Conservation (phyloP, 1,140 invertebrate genomes). For the Caenorhabditis tropicalis region DNA sequence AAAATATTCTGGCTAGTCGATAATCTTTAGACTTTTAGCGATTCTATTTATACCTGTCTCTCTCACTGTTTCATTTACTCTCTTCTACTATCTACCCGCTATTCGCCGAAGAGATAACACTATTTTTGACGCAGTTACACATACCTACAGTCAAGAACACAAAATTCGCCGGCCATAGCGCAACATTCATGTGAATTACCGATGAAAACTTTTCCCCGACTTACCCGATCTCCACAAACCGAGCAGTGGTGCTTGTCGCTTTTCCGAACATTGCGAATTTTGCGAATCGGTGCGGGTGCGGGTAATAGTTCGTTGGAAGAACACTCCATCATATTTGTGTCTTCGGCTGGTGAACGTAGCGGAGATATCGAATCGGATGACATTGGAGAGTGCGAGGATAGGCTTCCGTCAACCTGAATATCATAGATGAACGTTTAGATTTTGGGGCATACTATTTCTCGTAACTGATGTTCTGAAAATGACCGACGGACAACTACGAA, state of each 20-base stretch:
- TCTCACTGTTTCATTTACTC: conserved; percentile 18
- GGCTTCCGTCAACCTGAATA: conserved; percentile 36
- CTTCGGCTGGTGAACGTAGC: conserved; percentile 13
- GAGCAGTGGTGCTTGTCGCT: conserved; percentile 48
- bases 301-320: conserved; percentile 16
- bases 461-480: background rate
- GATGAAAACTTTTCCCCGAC: background rate
- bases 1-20: background rate
- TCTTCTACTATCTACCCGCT: background rate
- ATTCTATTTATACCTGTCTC: conserved; percentile 13
- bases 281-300: conserved; percentile 34
- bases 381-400: conserved; percentile 32
- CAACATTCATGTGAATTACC: conserved; percentile 1
- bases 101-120: conserved; percentile 38
- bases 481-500: background rate
- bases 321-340: conserved; percentile 9
- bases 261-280: conserved; percentile 54
- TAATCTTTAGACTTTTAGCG: conserved; percentile 5
- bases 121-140: background rate
- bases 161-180: background rate
- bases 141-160: background rate
- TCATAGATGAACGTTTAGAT: background rate
- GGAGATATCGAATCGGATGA: conserved; percentile 25
- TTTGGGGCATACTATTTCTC: background rate
- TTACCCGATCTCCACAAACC: conserved; percentile 54